Evolutionary conservation across 2,113 vertebrate species (phyloP).

Genomic region (Enhydra lutris): DNA sequence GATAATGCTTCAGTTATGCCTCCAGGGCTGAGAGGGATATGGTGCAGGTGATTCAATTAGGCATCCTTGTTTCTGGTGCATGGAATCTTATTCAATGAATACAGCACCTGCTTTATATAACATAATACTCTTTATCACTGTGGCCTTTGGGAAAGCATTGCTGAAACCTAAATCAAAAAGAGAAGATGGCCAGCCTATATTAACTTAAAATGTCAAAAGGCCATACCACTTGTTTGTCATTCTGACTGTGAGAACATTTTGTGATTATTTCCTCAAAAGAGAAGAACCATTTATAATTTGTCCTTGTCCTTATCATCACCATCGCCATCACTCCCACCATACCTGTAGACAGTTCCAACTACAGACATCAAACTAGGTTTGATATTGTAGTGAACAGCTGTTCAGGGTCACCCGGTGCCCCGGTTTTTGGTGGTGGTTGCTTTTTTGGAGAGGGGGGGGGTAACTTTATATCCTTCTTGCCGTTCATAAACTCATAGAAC

Average conservation of each 20-base stretch:
- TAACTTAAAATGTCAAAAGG: not conserved
- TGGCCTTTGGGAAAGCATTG: constrained; percentile 1
- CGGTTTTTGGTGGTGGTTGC: not conserved
- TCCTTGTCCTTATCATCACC: not conserved
- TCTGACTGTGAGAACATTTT: not conserved
- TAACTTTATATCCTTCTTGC: not conserved
- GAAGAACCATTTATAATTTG: not conserved
- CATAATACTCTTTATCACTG: not conserved
- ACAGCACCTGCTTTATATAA: not conserved
- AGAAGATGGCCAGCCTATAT: not conserved
- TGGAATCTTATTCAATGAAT: not conserved
- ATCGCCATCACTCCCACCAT: not conserved
- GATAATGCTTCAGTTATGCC: constrained; percentile 5
- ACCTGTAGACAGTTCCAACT: not conserved
- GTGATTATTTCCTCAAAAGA: not conserved
- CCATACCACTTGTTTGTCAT: not conserved
- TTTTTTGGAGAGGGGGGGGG: not conserved
- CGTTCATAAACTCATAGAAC: not conserved
- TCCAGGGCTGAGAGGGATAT: not conserved
- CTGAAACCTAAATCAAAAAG: not conserved
- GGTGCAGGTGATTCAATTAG: constrained; percentile 22
- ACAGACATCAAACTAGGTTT: not conserved
- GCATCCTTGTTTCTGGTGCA: not conserved
- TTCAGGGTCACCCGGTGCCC: not conserved
- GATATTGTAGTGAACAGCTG: not conserved